These are phyloP conservation scores for Aulostomus chinensis DNA, from an alignment of 2,797 vertebrate genomes.

Conservation along the genomic window DNA sequence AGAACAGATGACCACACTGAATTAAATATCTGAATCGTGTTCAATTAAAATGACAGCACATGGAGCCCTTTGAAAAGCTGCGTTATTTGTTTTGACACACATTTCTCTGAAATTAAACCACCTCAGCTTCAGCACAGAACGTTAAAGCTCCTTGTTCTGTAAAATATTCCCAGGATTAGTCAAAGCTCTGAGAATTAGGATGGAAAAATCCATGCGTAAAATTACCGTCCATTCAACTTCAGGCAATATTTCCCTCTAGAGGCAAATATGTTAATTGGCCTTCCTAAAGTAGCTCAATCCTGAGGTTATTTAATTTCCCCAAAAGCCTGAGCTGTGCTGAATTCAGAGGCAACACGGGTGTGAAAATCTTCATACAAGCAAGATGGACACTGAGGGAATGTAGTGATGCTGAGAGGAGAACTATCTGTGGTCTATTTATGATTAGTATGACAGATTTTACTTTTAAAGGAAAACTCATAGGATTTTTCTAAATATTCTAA, in stretches of 20 bases:
- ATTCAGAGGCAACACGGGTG: constrained; percentile 56
- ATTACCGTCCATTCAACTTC: constrained; percentile 79
- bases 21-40: constrained; percentile 58
- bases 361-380: constrained; percentile 45
- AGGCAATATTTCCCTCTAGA: constrained; percentile 77
- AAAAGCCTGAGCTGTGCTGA: constrained; percentile 72
- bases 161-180: constrained; percentile 77
- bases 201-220: constrained; percentile 78
- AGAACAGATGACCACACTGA: constrained; percentile 31
- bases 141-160: constrained; percentile 70
- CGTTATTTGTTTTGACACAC: constrained; percentile 61
- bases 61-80: constrained; percentile 42
- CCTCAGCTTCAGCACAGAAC: constrained; percentile 35
- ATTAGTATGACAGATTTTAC: too few species aligned
- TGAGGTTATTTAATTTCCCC: constrained; percentile 82
- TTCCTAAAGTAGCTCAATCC: constrained; percentile 79
- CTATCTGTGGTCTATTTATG: too few species aligned
- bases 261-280: constrained; percentile 83
- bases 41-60: constrained; percentile 53
- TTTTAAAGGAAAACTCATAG: too few species aligned
- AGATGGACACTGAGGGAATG: constrained; percentile 43
- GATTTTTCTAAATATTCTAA: too few species aligned
- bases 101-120: constrained; percentile 45
- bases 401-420: too few species aligned
- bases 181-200: constrained; percentile 71